phyloP scores from a whole-genome alignment of 1,140 invertebrate genomes.

The Saccostrea glomerata region DNA sequence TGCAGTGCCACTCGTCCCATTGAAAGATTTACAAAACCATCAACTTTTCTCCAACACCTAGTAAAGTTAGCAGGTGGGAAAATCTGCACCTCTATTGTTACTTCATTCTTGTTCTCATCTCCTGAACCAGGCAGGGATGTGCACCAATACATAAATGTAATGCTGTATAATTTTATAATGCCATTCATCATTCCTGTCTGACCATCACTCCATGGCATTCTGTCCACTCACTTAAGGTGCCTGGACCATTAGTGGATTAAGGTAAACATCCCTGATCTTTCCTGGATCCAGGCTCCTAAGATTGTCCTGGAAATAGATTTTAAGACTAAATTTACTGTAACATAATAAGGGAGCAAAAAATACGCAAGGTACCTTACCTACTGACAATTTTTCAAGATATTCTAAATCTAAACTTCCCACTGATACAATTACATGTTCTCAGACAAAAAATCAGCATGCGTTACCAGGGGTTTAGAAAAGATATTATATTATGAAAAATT shows the following conservation, averaged over 20 bases:
- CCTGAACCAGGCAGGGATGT: background rate
- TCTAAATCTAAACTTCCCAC: no score
- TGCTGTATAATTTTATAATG: constrained; percentile 9
- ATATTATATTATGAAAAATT: no score
- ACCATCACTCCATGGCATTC: background rate
- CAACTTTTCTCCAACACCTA: no score
- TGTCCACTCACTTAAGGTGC: background rate
- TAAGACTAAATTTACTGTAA: background rate
- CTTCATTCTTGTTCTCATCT: background rate
- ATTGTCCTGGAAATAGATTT: background rate
- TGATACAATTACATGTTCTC: no score
- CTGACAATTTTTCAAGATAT: no score
- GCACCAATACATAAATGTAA: background rate
- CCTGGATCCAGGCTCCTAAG: background rate
- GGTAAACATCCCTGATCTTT: background rate
- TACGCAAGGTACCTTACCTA: no score
- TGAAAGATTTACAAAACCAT: no score
- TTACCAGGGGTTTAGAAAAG: no score
- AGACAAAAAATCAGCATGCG: no score
- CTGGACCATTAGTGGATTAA: background rate
- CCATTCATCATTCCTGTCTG: background rate
- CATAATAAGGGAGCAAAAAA: no score
- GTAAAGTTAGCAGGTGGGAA: background rate
- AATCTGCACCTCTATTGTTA: background rate
- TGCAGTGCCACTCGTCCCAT: no score